Percentiles rank a stretch among this genome's conserved stretches.
phyloP scores from a whole-genome alignment of 2,797 vertebrate species.

The Anguilla obscura region DNA sequence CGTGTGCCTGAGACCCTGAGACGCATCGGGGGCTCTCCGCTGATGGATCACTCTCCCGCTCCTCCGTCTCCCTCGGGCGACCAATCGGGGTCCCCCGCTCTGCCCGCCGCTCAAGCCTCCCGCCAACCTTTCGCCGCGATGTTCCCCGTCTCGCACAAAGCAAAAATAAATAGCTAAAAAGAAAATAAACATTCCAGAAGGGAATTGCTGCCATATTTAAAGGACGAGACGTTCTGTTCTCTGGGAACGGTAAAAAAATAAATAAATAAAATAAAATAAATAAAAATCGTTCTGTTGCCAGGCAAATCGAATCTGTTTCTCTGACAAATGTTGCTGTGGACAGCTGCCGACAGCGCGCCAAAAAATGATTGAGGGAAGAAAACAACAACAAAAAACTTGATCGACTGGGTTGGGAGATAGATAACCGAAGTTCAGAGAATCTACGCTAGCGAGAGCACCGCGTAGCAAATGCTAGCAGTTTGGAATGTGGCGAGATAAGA shows the following conservation, averaged over 20 bases:
- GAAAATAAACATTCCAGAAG: background rate
- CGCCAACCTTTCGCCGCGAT: background rate
- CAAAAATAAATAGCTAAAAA: background rate
- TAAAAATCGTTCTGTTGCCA: background rate
- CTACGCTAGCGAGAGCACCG: background rate
- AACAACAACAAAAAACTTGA: background rate
- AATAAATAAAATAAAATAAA: background rate
- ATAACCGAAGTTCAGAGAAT: background rate
- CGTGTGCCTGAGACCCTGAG: background rate
- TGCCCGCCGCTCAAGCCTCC: background rate
- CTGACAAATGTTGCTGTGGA: background rate
- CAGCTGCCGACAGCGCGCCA: background rate
- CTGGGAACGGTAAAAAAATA: no score
- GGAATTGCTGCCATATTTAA: background rate
- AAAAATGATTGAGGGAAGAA: background rate
- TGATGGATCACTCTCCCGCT: constrained; percentile 26
- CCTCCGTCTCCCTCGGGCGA: background rate
- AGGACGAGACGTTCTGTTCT: background rate
- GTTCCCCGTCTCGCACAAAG: background rate
- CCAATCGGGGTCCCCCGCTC: background rate
- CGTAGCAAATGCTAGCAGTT: background rate
- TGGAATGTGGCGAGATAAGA: background rate
- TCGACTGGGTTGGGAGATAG: background rate
- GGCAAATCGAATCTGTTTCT: background rate
- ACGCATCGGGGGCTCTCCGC: background rate